Evolutionary conservation across 1,140 invertebrate genomes (phyloP).

Genomic region (Panagrolaimus sp.): DNA sequence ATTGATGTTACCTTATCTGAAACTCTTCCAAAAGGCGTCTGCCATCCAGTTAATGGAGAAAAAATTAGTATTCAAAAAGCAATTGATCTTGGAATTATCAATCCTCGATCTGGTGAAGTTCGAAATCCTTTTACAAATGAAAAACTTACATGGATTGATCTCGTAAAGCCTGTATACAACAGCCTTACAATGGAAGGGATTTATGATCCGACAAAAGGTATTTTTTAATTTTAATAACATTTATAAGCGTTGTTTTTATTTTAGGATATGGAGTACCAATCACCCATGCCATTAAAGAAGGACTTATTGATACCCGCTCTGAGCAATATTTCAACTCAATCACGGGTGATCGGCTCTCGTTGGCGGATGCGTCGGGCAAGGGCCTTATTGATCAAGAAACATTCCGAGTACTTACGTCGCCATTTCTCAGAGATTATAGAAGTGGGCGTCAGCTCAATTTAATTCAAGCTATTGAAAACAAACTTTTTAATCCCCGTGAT

Average conservation of each 20-base stretch:
- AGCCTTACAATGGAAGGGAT: slow-evolving; percentile 54
- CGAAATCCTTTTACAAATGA: slow-evolving; percentile 50
- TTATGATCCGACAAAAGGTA: slow-evolving; percentile 67
- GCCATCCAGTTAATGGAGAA: slow-evolving; percentile 58
- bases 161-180: slow-evolving; percentile 54
- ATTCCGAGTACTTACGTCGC: slow-evolving; percentile 74
- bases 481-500: slow-evolving; percentile 71
- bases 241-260: too few species aligned
- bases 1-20: slow-evolving; percentile 57
- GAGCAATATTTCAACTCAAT: slow-evolving; percentile 74
- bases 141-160: slow-evolving; percentile 50
- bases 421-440: slow-evolving; percentile 73
- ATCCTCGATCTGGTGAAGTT: slow-evolving; percentile 77
- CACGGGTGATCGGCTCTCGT: slow-evolving; percentile 67
- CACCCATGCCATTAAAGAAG: slow-evolving; percentile 76
- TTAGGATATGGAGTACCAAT: slow-evolving; percentile 69
- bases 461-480: slow-evolving; percentile 70
- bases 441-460: slow-evolving; percentile 67
- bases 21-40: slow-evolving; percentile 50
- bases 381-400: slow-evolving; percentile 80
- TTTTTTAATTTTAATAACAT: too few species aligned
- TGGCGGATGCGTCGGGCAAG: slow-evolving; percentile 76
- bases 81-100: slow-evolving; percentile 72
- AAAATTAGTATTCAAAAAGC: slow-evolving; percentile 74
- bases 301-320: slow-evolving; percentile 78